These are phyloP conservation scores for Synanceia verrucosa DNA, from an alignment of 2,797 vertebrate genomes.

Conservation along the genomic window DNA sequence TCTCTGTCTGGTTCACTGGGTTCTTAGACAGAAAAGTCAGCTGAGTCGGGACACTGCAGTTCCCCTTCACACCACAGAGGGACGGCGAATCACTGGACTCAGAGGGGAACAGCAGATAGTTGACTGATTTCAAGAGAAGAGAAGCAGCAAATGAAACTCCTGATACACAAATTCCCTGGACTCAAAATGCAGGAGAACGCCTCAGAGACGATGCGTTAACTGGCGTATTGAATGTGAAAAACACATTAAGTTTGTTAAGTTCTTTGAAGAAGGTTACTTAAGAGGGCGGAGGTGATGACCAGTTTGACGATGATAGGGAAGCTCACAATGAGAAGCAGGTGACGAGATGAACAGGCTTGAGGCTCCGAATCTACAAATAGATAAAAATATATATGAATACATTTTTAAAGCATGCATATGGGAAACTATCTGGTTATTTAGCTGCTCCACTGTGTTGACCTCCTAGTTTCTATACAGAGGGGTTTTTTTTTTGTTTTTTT, in stretches of 20 bases:
- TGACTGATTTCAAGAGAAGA: slow-evolving; percentile 62
- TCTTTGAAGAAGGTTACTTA: slow-evolving; percentile 57
- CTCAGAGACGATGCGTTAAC: background rate
- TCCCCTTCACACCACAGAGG: slow-evolving; percentile 57
- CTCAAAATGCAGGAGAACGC: background rate
- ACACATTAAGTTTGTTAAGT: background rate
- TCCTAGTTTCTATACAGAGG: too few relatives aligned
- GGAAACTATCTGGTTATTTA: too few relatives aligned
- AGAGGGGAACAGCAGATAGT: slow-evolving; percentile 68
- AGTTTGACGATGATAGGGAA: slow-evolving; percentile 53
- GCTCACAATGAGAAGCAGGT: slow-evolving; percentile 48
- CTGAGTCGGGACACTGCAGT: slow-evolving; percentile 62
- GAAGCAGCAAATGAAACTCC: slow-evolving; percentile 9
- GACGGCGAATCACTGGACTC: slow-evolving; percentile 22
- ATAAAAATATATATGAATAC: background rate
- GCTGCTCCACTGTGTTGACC: too few relatives aligned
- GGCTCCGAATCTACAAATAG: slow-evolving; percentile 19
- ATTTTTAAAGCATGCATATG: background rate
- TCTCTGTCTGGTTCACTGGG: slow-evolving; percentile 63
- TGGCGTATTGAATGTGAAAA: slow-evolving; percentile 5
- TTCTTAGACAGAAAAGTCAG: slow-evolving; percentile 50
- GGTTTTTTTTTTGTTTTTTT: too few relatives aligned
- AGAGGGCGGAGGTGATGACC: slow-evolving; percentile 59
- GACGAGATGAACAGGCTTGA: slow-evolving; percentile 29
- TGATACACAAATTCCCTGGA: background rate